Base-by-base conservation (phyloP, 2,113 vertebrate species). In the Dasyurus viverrinus region DNA sequence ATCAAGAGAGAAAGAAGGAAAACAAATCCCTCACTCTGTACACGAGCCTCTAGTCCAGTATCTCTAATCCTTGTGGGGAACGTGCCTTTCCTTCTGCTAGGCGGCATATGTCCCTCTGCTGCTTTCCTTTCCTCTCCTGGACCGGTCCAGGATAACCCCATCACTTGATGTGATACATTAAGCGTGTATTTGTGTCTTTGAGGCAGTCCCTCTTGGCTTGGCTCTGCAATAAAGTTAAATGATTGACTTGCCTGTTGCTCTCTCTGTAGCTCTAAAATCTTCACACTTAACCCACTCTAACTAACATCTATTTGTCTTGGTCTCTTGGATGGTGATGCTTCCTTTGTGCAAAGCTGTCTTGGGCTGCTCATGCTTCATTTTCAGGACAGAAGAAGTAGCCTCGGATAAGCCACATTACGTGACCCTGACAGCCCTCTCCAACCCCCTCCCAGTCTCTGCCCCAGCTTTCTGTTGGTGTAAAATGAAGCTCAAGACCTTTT, bases 1-100 rank as follows among this genome's bases (percentile, higher is more conserved):
- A 46, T 46, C 53, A 53, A 55, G 3, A 46, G 24, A 46, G 53
- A 11, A 19, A 14, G 23, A 11, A 10, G 8, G 54, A 22, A 47
- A 46, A 24, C 53, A 19, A 30, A 24, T 7, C 22, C 16, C 23
- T 27, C 42, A 5, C 14, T 92, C 54, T 8, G 25, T 12, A 5
- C 54, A 27, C 1, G 7, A 42, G 24, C 54, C 12, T 25, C 30
- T 54, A 3, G 0, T 30, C 14, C 92, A 0, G 0, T 4, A 19
- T 12, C 50, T n/a, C 91, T 54, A 52, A 47, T 60, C 91, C 90
- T 8, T 19, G n/a, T 10, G 0, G 76, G 68, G 53, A 90, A 12
- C 47, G 16, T 0, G 42, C 22, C 2, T 42, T 14, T 19, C 57
- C 16, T 53, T 0, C 19, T 26, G 52, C n/a, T 0, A 0, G 36